These are phyloP conservation scores for Drosophila acutilabella DNA, from an alignment of 2,888 invertebrate genomes.

Conservation along the genomic window DNA sequence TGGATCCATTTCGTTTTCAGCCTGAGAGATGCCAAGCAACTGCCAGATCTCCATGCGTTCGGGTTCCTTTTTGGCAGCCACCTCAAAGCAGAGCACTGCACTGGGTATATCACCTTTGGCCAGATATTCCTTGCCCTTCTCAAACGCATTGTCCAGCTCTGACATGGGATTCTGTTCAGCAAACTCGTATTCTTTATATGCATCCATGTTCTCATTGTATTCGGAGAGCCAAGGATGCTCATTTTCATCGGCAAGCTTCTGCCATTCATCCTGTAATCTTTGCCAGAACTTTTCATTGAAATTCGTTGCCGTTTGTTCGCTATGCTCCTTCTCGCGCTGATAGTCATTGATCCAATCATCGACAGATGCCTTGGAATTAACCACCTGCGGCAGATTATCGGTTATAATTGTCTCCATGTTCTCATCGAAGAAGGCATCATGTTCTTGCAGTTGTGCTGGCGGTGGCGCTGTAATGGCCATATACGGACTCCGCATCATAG, in stretches of 20 bases:
- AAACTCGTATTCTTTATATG: slow-evolving; percentile 86
- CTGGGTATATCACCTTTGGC: slow-evolving; percentile 96
- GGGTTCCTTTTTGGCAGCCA: slow-evolving; percentile 94
- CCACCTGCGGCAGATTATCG: slow-evolving; percentile 55
- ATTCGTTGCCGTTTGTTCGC: slow-evolving; percentile 88
- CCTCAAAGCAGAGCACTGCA: slow-evolving; percentile 98
- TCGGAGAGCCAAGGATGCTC: slow-evolving; percentile 91
- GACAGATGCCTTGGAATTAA: slow-evolving; percentile 52
- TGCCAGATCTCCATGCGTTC: slow-evolving; percentile 94
- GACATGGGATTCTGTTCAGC: slow-evolving; percentile 93
- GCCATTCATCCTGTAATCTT: slow-evolving; percentile 91
- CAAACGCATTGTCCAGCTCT: slow-evolving; percentile 91
- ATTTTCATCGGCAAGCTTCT: slow-evolving; percentile 88
- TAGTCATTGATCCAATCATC: slow-evolving; percentile 85
- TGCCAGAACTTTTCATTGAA: slow-evolving; percentile 88
- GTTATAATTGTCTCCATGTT: slow-evolving; percentile 64
- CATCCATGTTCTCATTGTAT: slow-evolving; percentile 87
- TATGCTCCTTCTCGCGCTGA: slow-evolving; percentile 87
- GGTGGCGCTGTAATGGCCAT: slow-evolving; percentile 42
- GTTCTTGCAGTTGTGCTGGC: slow-evolving; percentile 17
- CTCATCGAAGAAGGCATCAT: slow-evolving; percentile 64
- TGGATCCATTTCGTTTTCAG: slow-evolving; percentile 99
- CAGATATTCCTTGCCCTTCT: slow-evolving; percentile 93
- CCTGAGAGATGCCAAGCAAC: slow-evolving; percentile 95
- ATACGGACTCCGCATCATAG: slow-evolving; percentile 53